These are phyloP conservation scores for Drosophila atroscutellata DNA, from an alignment of 2,888 invertebrate genomes.

Conservation along the genomic window DNA sequence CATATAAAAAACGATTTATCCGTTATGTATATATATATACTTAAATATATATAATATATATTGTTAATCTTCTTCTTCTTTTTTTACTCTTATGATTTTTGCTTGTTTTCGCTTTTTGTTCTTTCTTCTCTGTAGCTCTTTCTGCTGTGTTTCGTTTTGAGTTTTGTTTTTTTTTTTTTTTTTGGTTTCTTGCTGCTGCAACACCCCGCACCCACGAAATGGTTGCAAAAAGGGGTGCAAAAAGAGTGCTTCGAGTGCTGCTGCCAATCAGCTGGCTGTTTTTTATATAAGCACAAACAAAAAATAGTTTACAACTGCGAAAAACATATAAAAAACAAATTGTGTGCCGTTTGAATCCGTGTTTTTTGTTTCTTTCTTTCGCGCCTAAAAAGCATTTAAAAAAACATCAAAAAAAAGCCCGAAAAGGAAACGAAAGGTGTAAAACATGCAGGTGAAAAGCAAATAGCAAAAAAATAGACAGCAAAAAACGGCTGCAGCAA, in stretches of 20 bases:
- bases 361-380: slow-evolving; percentile 40
- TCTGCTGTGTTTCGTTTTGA: slow-evolving; percentile 19
- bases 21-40: slow-evolving; percentile 40
- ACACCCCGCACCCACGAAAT: slow-evolving; percentile 14
- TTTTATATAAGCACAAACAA: slow-evolving; percentile 7
- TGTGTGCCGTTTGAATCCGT: slow-evolving; percentile 18
- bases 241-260: slow-evolving; percentile 18
- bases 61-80: slow-evolving; percentile 3
- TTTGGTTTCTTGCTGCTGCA: slow-evolving; percentile 4
- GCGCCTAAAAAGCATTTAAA: slow-evolving; percentile 52
- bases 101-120: slow-evolving; percentile 7
- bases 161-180: slow-evolving; percentile 19
- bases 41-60: slow-evolving; percentile 17
- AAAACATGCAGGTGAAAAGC: slow-evolving; percentile 18
- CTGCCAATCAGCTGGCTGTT: slow-evolving; percentile 8
- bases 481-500: slow-evolving; percentile 7
- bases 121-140: neutral
- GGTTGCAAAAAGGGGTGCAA: slow-evolving; percentile 7
- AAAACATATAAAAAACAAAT: slow-evolving; percentile 38
- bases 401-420: slow-evolving; percentile 34
- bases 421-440: slow-evolving; percentile 6
- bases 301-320: slow-evolving; percentile 44
- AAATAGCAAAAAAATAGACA: slow-evolving; percentile 37
- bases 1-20: slow-evolving; percentile 60
- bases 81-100: slow-evolving; percentile 15